Evolutionary conservation across 2,797 vertebrate species (phyloP), one percentile per base, ranked within the genome.

Genomic region (Emys orbicularis): DNA sequence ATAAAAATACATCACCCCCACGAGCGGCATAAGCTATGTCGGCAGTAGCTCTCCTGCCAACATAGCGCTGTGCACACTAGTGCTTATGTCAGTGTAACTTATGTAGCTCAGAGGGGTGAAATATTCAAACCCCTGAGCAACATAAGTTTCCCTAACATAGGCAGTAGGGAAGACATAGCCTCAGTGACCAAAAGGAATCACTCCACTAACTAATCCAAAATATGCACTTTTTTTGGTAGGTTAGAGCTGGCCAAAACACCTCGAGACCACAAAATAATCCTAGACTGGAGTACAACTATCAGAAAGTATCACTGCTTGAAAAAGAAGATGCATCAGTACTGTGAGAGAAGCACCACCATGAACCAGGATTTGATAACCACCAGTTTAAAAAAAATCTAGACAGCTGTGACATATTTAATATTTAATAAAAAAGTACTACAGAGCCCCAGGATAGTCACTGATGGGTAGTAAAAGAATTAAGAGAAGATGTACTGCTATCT

Each of bases 391-490:
- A 10, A 72, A 18, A 68, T 5, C 18, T n/a, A 68, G 61, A 65
- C 6, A 21, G 16, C 65, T 37, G 9, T 37, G n/a, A 72, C n/a
- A 41, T 41, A 41, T 41, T 41, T 41, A 41, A 21, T 68, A 37
- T 68, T 21, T 72, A 23, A 34, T n/a, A 8, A 65, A 72, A 72
- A 72, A 72, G n/a, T 61, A 37, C n/a, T 37, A 41, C 34, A 72
- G 8, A 72, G 8, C 9, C 9, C n/a, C 12, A 7, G 56, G 93
- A n/a, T 41, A 92, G 83, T 88, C 68, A 91, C 3, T 84, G 59
- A 88, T 34, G 31, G 88, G 47, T 19, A 50, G 8, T 34, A 77
- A 56, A 90, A 95, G 94, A 93, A 93, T 41, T 83, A 92, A 92
- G 25, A 90, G 86, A 97, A 84, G 44, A 91, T 9, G 87, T 15